phyloP scores from a whole-genome alignment of 2,113 vertebrate genomes.

The Nyctereutes procyonoides region DNA sequence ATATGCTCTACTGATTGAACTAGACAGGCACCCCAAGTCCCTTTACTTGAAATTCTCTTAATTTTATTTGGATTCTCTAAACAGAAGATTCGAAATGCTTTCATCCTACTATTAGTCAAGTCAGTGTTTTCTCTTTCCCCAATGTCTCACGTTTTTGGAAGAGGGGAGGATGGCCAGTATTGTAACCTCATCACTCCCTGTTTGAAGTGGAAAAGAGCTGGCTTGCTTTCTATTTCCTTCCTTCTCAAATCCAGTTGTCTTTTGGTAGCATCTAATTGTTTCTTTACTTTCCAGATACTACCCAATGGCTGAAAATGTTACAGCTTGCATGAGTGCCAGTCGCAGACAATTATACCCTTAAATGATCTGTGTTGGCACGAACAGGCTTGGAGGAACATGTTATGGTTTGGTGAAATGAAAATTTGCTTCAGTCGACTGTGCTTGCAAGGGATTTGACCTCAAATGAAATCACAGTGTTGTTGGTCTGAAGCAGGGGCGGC shows the following conservation, averaged over 20 bases:
- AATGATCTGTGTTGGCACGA: background rate
- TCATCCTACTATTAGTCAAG: background rate
- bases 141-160: background rate
- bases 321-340: background rate
- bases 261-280: background rate
- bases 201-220: background rate
- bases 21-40: background rate
- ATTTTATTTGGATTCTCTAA: conserved; percentile 43
- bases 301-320: background rate
- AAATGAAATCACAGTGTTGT: background rate
- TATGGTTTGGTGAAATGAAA: conserved; percentile 18
- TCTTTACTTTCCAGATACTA: background rate
- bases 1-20: background rate
- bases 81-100: background rate
- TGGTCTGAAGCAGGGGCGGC: background rate
- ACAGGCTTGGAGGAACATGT: background rate
- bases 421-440: conserved; percentile 8
- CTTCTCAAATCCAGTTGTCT: background rate
- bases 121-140: background rate
- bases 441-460: background rate
- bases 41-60: background rate
- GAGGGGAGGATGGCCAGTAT: background rate
- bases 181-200: background rate
- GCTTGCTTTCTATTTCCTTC: background rate
- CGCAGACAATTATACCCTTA: conserved; percentile 30